These are phyloP conservation scores for Hirundichthys speculiger DNA, from an alignment of 2,113 vertebrate genomes.

Conservation along the genomic window DNA sequence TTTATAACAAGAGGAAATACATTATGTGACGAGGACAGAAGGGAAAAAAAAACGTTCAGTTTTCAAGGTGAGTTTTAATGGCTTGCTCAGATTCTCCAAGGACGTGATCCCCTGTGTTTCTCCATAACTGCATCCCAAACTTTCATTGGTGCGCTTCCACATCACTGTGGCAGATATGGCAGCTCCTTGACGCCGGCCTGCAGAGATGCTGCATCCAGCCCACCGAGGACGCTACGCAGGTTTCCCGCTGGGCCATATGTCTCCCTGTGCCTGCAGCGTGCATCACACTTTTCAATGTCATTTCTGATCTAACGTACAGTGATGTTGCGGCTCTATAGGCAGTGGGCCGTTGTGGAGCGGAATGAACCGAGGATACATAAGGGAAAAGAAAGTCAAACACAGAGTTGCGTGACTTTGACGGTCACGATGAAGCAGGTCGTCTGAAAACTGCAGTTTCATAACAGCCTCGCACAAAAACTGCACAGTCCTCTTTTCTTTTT, in stretches of 20 bases:
- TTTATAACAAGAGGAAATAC: not conserved
- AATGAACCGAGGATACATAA: conserved; percentile 1
- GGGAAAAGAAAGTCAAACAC: not conserved
- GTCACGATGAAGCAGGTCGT: no score
- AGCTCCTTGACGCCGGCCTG: conserved; percentile 21
- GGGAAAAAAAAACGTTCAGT: not conserved
- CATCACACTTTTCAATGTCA: conserved; percentile 40
- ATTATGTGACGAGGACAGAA: conserved; percentile 9
- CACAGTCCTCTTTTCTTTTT: no score
- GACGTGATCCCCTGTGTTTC: conserved; percentile 7
- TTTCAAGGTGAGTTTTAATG: conserved; percentile 59
- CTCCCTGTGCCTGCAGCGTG: conserved; percentile 2
- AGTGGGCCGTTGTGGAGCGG: not conserved
- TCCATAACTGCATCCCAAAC: conserved; percentile 3
- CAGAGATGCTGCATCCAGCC: conserved; percentile 19
- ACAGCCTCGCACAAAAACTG: no score
- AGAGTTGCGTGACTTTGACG: no score
- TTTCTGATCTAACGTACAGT: conserved; percentile 6
- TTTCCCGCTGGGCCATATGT: conserved; percentile 28
- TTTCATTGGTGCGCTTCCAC: conserved; percentile 18
- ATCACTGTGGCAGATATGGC: conserved; percentile 28
- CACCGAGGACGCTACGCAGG: conserved; percentile 51
- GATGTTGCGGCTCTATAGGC: conserved; percentile 2
- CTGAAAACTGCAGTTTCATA: no score
- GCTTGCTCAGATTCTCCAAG: conserved; percentile 22